A percentile compares a stretch with the other conserved stretches of the same genome.
These are phyloP conservation scores for Semnopithecus entellus DNA, from an alignment of 2,113 vertebrate genomes.

Conservation along the genomic window DNA sequence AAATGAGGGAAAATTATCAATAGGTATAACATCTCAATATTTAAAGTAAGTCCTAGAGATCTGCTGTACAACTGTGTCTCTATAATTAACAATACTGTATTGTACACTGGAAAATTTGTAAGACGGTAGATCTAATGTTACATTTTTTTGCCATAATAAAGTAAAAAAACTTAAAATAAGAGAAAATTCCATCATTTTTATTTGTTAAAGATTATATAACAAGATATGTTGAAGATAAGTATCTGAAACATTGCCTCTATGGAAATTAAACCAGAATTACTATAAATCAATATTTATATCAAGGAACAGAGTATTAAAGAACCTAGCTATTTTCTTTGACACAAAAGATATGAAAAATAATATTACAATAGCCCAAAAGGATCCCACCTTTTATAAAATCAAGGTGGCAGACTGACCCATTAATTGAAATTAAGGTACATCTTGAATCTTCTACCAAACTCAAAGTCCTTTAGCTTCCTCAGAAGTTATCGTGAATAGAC, in stretches of 20 bases:
- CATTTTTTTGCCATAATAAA: background rate
- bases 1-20: background rate
- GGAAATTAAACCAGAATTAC: background rate
- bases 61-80: background rate
- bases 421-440: background rate
- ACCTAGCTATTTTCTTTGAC: background rate
- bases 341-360: background rate
- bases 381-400: constrained; percentile 12
- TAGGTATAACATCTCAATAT: background rate
- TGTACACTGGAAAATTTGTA: background rate
- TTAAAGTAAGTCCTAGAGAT: background rate
- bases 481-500: constrained; percentile 26
- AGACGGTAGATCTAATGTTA: background rate
- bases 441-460: constrained; percentile 22
- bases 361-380: background rate
- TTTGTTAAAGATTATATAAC: background rate
- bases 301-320: background rate
- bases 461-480: background rate
- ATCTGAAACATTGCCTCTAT: background rate
- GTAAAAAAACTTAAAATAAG: background rate
- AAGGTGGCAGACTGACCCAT: background rate
- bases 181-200: background rate
- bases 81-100: background rate
- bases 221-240: background rate
- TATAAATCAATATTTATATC: background rate